Evolutionary conservation across 2,797 vertebrate species (phyloP).

Genomic region (Thunnus albacares): DNA sequence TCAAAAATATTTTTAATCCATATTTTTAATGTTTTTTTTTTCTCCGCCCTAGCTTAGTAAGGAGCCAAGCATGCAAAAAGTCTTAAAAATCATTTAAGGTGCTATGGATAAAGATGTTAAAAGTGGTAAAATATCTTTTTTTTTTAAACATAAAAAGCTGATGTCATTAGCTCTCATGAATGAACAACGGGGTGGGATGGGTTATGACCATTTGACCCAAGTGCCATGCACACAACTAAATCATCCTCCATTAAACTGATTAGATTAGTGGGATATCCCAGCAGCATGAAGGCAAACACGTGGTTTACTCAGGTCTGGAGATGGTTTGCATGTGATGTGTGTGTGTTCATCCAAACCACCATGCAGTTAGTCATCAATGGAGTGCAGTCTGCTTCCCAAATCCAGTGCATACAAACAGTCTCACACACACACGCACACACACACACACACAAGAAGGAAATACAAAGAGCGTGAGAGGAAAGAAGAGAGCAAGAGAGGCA

Average conservation of each 20-base stretch:
- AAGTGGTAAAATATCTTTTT: not conserved
- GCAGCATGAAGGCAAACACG: conserved; percentile 44
- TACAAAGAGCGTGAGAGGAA: not conserved
- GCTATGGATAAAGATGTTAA: not conserved
- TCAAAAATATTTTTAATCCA: not conserved
- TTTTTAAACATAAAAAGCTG: conserved; percentile 17
- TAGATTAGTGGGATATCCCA: conserved; percentile 62
- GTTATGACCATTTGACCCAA: conserved; percentile 43
- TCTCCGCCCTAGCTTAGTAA: not conserved
- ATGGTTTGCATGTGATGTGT: conserved; percentile 27
- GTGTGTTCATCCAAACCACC: conserved; percentile 47
- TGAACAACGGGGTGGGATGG: conserved; percentile 24
- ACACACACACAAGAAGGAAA: conserved; percentile 4
- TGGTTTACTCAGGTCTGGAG: conserved; percentile 47
- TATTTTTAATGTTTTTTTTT: not conserved
- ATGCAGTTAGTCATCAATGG: conserved; percentile 53
- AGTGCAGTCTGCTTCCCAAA: conserved; percentile 40
- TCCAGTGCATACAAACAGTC: conserved; percentile 30
- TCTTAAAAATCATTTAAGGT: not conserved
- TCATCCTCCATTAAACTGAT: conserved; percentile 60
- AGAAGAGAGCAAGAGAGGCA: conserved; percentile 10
- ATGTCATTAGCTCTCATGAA: conserved; percentile 35
- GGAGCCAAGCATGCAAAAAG: not conserved
- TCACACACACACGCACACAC: conserved; percentile 24
- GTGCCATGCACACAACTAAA: conserved; percentile 35